Percentiles rank a stretch among this genome's conserved stretches.
Conservation (phyloP, 2,797 vertebrate species). For the Dryobates pubescens region DNA sequence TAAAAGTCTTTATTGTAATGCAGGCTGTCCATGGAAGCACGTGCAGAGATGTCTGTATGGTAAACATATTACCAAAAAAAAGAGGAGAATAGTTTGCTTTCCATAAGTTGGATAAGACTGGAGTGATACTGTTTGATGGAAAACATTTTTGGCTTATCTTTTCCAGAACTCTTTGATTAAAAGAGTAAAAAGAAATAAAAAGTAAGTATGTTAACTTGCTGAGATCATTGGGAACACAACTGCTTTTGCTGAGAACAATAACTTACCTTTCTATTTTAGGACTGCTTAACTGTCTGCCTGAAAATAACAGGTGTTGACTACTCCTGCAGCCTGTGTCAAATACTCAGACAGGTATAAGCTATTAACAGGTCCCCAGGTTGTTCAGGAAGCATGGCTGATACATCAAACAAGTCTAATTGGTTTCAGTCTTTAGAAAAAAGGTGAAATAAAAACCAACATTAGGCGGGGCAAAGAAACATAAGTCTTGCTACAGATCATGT, state of each 20-base stretch:
- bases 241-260: background rate
- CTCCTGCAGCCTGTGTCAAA: background rate
- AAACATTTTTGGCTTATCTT: background rate
- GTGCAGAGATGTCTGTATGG: background rate
- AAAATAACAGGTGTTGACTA: background rate
- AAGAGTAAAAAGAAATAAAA: background rate
- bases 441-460: background rate
- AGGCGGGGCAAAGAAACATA: background rate
- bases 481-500: background rate
- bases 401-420: background rate
- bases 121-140: background rate
- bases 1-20: background rate
- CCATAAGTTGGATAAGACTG: background rate
- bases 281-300: background rate
- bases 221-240: background rate
- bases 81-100: background rate
- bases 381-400: background rate
- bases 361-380: background rate
- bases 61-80: background rate
- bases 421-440: background rate
- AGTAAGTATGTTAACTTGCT: background rate
- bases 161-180: background rate
- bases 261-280: background rate
- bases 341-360: background rate
- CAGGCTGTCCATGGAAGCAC: background rate